These are phyloP conservation scores for Melanophora roralis DNA, from an alignment of 2,888 invertebrate genomes.

Conservation along the genomic window DNA sequence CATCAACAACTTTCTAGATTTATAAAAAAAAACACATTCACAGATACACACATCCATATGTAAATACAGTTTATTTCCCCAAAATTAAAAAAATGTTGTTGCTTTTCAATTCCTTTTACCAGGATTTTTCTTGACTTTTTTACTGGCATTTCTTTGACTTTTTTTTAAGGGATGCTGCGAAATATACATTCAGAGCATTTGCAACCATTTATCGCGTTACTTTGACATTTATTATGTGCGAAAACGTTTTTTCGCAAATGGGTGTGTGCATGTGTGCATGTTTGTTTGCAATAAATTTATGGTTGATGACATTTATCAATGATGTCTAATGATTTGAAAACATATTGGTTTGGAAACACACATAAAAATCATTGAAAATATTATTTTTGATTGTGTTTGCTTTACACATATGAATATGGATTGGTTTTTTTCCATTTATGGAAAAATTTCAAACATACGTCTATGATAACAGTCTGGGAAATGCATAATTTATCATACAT, in stretches of 20 bases:
- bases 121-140: conserved; percentile 32
- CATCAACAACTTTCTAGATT: conserved; percentile 47
- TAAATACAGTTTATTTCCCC: conserved; percentile 4
- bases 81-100: conserved; percentile 24
- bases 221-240: conserved; percentile 61
- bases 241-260: conserved; percentile 49
- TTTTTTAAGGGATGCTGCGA: conserved; percentile 47
- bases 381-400: conserved; percentile 19
- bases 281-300: conserved; percentile 8
- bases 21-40: conserved; percentile 7
- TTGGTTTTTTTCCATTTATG: not conserved
- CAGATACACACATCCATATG: not conserved
- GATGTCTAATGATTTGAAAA: conserved; percentile 57
- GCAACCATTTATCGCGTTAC: conserved; percentile 46
- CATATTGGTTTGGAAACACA: not conserved
- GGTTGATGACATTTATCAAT: conserved; percentile 49
- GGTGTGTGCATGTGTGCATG: not conserved
- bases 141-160: conserved; percentile 31
- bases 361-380: conserved; percentile 39
- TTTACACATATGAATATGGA: conserved; percentile 22
- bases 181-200: not conserved
- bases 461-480: conserved; percentile 19
- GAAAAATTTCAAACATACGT: conserved; percentile 44
- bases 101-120: conserved; percentile 21
- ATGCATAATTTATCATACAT: conserved; percentile 34